phyloP scores from a whole-genome alignment of 1,140 invertebrate species.

The Eriosoma lanigerum region DNA sequence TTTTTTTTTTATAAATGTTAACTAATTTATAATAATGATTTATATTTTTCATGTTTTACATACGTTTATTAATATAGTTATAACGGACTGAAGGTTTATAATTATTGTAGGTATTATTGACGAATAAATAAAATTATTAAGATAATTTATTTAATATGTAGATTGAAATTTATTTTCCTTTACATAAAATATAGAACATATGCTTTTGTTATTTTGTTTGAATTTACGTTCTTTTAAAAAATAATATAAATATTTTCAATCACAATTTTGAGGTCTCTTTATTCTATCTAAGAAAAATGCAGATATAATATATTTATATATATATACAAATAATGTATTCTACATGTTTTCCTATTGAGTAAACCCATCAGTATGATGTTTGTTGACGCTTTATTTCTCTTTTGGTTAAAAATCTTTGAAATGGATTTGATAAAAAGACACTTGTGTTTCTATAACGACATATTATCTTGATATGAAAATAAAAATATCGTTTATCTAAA shows the following conservation, averaged over 20 bases:
- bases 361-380: slow-evolving; percentile 10
- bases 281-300: neutral
- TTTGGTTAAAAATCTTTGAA: slow-evolving; percentile 29
- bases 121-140: too few relatives aligned
- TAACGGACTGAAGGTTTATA: too few relatives aligned
- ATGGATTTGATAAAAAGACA: slow-evolving; percentile 8
- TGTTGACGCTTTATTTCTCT: slow-evolving; percentile 9
- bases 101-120: too few relatives aligned
- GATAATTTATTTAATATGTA: too few relatives aligned
- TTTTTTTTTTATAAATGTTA: too few relatives aligned
- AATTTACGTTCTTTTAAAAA: neutral
- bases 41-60: too few relatives aligned
- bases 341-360: neutral
- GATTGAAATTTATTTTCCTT: too few relatives aligned
- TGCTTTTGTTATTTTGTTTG: neutral
- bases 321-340: neutral
- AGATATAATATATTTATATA: neutral
- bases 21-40: too few relatives aligned
- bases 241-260: neutral
- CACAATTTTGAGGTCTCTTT: neutral
- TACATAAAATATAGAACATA: neutral
- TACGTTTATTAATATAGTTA: too few relatives aligned
- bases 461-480: neutral
- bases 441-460: neutral
- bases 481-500: neutral